phyloP scores from a whole-genome alignment of 1,140 invertebrate species.

The Steinernema feltiae region DNA sequence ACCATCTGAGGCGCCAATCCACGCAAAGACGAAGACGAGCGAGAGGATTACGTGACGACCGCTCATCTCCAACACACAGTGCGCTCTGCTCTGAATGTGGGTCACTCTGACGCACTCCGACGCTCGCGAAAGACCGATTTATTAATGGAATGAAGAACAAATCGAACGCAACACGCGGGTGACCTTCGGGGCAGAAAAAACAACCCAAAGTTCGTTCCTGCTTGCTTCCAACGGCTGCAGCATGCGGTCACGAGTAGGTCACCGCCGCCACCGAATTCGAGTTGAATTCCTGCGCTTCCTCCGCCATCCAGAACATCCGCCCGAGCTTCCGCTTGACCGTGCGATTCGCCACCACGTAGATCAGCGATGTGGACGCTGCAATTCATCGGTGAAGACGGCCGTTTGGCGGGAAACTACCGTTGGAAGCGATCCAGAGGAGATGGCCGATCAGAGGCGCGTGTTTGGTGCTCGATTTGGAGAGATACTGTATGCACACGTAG shows the following conservation, averaged over 20 bases:
- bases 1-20: not conserved
- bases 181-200: no score
- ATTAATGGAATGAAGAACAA: no score
- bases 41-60: not conserved
- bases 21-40: not conserved
- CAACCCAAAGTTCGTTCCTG: no score
- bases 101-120: no score
- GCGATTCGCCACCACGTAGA: not conserved
- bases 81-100: not conserved
- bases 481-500: not conserved
- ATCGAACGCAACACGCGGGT: no score
- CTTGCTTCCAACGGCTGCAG: no score
- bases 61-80: not conserved
- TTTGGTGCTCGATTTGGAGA: not conserved
- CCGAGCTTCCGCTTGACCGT: not conserved
- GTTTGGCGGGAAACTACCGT: not conserved
- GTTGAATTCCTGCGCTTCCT: not conserved
- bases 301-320: not conserved
- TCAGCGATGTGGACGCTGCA: not conserved
- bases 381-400: not conserved
- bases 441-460: not conserved
- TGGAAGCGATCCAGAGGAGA: not conserved
- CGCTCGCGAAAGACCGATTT: no score
- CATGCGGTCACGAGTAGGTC: no score
- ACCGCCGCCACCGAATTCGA: not conserved